Conservation (phyloP, 2,113 vertebrate species). For the Sinocyclocheilus rhinocerous region DNA sequence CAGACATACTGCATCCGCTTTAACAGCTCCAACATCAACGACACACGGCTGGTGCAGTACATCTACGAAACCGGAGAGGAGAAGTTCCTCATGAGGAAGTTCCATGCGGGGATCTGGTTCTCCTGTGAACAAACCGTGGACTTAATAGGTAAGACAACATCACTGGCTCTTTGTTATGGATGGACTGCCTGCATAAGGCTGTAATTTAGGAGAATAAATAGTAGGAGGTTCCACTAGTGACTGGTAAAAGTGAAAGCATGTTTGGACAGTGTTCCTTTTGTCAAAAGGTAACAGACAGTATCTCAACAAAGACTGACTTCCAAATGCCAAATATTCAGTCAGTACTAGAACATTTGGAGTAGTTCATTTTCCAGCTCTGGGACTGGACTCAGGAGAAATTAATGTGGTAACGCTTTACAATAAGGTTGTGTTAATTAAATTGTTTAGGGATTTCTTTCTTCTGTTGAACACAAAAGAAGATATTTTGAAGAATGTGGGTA, state of each 20-base stretch:
- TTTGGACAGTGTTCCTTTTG: too few relatives aligned
- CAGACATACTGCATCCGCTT: constrained; percentile 81
- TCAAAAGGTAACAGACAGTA: too few relatives aligned
- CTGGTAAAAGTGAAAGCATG: too few relatives aligned
- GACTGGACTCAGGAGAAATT: not conserved
- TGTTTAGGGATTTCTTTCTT: not conserved
- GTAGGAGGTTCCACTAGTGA: not conserved
- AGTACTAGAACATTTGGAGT: too few relatives aligned
- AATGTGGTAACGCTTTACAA: not conserved
- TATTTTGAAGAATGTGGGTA: too few relatives aligned
- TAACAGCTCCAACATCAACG: constrained; percentile 75
- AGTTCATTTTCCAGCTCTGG: not conserved
- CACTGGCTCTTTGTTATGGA: not conserved
- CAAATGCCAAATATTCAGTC: not conserved
- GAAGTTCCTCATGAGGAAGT: constrained; percentile 81
- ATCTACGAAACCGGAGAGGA: constrained; percentile 88
- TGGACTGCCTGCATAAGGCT: too few relatives aligned
- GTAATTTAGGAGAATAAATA: too few relatives aligned
- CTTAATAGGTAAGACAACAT: constrained; percentile 77
- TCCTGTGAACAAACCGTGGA: constrained; percentile 83
- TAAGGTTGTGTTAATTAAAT: not conserved
- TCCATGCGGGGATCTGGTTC: constrained; percentile 88
- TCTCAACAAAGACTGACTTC: too few relatives aligned
- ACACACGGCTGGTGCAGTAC: constrained; percentile 82
- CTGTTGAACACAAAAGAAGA: not conserved